A percentile compares a stretch with the other conserved stretches of the same genome.
phyloP scores from a whole-genome alignment of 2,888 invertebrate species.

The Nomada fucata region DNA sequence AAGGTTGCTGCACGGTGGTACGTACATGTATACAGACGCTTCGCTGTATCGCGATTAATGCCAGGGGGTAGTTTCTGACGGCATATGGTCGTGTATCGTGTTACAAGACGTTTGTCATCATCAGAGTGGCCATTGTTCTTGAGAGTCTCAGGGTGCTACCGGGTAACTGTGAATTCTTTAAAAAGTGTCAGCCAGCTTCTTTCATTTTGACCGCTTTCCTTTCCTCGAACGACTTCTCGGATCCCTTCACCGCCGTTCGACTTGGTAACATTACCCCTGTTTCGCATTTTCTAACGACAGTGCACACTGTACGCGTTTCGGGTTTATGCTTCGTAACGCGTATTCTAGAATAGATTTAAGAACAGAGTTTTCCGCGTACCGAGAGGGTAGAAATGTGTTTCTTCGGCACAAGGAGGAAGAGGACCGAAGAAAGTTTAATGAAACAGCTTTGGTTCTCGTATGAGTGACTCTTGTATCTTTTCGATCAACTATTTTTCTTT shows the following conservation, averaged over 20 bases:
- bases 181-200: slow-evolving; percentile 72
- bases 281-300: too few species aligned
- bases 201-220: slow-evolving; percentile 30
- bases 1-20: slow-evolving; percentile 70
- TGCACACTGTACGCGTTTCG: too few species aligned
- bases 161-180: slow-evolving; percentile 64
- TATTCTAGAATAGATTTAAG: too few species aligned
- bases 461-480: too few species aligned
- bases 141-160: slow-evolving; percentile 71
- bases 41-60: slow-evolving; percentile 69
- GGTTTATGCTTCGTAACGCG: too few species aligned
- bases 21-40: slow-evolving; percentile 44
- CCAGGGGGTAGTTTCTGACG: slow-evolving; percentile 73
- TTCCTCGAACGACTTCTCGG: slow-evolving; percentile 37
- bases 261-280: too few species aligned
- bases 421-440: too few species aligned
- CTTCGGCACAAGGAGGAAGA: too few species aligned
- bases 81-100: slow-evolving; percentile 82
- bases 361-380: too few species aligned
- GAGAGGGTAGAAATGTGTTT: too few species aligned
- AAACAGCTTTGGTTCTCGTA: too few species aligned
- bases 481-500: too few species aligned
- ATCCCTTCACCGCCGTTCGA: not conserved
- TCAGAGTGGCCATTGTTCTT: slow-evolving; percentile 81
- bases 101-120: slow-evolving; percentile 84